Conservation (phyloP, 1,140 invertebrate species). For the Tetragonula clypearis region DNA sequence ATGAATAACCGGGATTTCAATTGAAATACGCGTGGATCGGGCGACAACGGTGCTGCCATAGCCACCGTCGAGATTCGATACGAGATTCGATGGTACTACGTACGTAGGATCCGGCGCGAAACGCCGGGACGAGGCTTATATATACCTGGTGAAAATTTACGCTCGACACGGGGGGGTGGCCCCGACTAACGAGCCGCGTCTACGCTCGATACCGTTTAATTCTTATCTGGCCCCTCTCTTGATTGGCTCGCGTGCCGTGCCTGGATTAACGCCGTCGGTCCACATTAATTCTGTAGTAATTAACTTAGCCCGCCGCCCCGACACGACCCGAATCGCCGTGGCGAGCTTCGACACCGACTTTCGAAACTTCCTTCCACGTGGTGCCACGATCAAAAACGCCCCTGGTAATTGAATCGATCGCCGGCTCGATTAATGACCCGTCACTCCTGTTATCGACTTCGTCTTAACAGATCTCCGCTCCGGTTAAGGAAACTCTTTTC, state of each 20-base stretch:
- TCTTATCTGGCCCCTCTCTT: conserved; percentile 71
- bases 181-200: conserved; percentile 71
- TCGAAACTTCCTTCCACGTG: background rate
- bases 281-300: conserved; percentile 68
- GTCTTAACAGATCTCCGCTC: background rate
- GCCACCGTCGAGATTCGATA: conserved; percentile 26
- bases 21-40: conserved; percentile 21
- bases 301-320: conserved; percentile 55
- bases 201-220: conserved; percentile 71
- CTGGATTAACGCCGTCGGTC: conserved; percentile 68
- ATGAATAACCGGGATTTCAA: conserved; percentile 38
- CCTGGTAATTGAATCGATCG: conserved; percentile 17
- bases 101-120: conserved; percentile 35
- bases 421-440: conserved; percentile 14
- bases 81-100: conserved; percentile 41
- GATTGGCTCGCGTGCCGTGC: conserved; percentile 73
- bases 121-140: conserved; percentile 42
- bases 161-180: conserved; percentile 52
- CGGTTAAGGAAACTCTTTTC: background rate
- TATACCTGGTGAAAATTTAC: conserved; percentile 71
- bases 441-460: conserved; percentile 6
- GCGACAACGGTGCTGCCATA: background rate
- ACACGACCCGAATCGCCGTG: conserved; percentile 45
- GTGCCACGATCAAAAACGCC: conserved; percentile 12
- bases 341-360: conserved; percentile 12